Base-by-base conservation (phyloP, 1,140 invertebrate genomes). In the Coelopa frigida region DNA sequence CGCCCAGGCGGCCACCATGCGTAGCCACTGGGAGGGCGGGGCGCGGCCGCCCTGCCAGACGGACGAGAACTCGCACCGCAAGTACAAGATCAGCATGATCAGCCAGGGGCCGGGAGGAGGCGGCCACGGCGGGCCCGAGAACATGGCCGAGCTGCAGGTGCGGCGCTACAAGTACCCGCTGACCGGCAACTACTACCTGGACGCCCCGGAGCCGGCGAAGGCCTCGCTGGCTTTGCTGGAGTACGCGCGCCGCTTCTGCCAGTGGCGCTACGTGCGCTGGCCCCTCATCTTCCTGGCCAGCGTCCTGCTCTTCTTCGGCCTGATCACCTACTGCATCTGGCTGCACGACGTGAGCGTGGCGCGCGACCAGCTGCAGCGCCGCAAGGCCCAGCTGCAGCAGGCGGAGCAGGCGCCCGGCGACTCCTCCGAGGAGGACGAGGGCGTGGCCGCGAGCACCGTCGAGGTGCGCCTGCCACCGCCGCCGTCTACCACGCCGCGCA, bases 261-360 rank as follows among this genome's bases (percentile, higher is more conserved):
- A 58, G 43, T 66, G 62, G 62, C 60, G 62, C 37, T 66, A 62
- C 33, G 35, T 66, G 17, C 62, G 62, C 2, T 66, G 62, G 62
- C 62, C 62, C 44, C 56, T 66, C 20, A 66, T 66, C 31, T 66
- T 66, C 18, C 35, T 62, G 42, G 62, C 59, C 43, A 66, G 62
- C 37, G 62, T 61, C 15, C 41, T 66, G 23, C 52, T 66, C 0
- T 66, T 66, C 39, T 66, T 66, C 17, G 62, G 62, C 3, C 51
- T 66, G 46, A 66, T 66, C 48, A 62, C 62, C 45, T 66, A 66
- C 44, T 66, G 62, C 17, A 54, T 66, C 0, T 66, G 62, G 62
- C 33, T 66, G 46, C 62, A 66, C 46, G 62, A 66, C 31, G 58
- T 66, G 11, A 66, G 62, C 26, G 59, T 66, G 37, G 58, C 62